A percentile compares a stretch with the other conserved stretches of the same genome.
phyloP scores from a whole-genome alignment of 1,140 invertebrate genomes.

The Nebria ingens region DNA sequence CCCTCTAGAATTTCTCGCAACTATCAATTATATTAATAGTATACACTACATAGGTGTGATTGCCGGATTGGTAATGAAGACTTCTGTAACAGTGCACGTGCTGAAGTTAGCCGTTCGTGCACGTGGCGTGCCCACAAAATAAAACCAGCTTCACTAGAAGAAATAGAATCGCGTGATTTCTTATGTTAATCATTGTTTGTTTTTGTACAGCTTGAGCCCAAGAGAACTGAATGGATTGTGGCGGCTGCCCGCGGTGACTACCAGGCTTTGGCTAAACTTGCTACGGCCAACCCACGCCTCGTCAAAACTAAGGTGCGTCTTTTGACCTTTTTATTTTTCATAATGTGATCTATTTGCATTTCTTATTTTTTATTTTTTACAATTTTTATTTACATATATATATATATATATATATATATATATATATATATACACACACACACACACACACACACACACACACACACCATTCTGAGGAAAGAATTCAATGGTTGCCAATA shows the following conservation, averaged over 20 bases:
- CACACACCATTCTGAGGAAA: too few relatives aligned
- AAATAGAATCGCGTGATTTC: neutral
- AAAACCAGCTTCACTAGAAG: too few relatives aligned
- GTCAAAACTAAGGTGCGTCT: slow-evolving; percentile 67
- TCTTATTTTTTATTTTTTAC: neutral
- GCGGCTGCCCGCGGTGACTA: slow-evolving; percentile 72
- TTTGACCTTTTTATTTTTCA: slow-evolving; percentile 6
- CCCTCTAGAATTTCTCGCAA: too few relatives aligned
- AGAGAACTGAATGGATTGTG: slow-evolving; percentile 75
- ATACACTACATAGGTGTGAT: too few relatives aligned
- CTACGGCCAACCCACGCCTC: slow-evolving; percentile 67
- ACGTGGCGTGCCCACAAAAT: neutral
- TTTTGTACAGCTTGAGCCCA: slow-evolving; percentile 42
- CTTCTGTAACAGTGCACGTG: neutral
- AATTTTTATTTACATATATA: neutral
- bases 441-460: too few relatives aligned
- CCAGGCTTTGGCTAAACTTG: slow-evolving; percentile 68
- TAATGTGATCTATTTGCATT: too few relatives aligned
- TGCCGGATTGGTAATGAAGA: too few relatives aligned
- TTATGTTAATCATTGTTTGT: neutral
- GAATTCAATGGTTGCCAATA: too few relatives aligned
- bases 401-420: neutral
- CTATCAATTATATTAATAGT: too few relatives aligned
- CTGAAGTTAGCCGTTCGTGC: neutral
- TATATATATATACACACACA: too few relatives aligned